Evolutionary conservation across 2,888 invertebrate species (phyloP), one percentile per base, ranked within the genome.

Genomic region (Platynereis dumerilii): DNA sequence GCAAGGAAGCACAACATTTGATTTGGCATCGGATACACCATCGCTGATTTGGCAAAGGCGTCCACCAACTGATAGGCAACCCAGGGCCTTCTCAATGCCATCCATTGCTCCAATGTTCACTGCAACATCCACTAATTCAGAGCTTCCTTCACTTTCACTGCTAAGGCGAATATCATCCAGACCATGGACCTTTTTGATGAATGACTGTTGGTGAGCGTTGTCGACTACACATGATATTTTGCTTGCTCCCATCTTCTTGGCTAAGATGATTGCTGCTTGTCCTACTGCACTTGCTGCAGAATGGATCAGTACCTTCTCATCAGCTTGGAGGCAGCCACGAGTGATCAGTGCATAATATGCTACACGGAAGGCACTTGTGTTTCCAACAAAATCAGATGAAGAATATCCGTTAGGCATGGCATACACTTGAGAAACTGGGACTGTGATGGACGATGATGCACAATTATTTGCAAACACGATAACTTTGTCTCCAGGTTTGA

Each of bases 21-120:
- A 5, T n/a, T n/a, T 58, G 26, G 58, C 45, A 26, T 58, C n/a
- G 7, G 42, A 44, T 17, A 44, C 20, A 3, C 22, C 20, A 48
- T 48, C 48, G 5, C 48, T 22, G 22, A 58, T 3, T 20, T 58
- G 58, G 44, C 58, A 58, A 44, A 58, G 28, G 3, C 58, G 58
- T 1, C 58, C 58, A 44, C 20, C 45, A 10, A n/a, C 17, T 44
- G 45, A 42, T 3, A 58, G 45, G 26, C 58, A 58, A 20, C 17
- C n/a, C 44, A 58, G 20, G 3, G 42, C 20, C 27, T n/a, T 45
- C 15, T 27, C 55, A 53, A 44, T 39, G 44, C 0, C 55, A 1
- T 34, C 58, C 26, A 1, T 29, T 20, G 27, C 45, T 3, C 42
- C 7, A 12, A n/a, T 27, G 44, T 42, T 58, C 22, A 58, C 12